Conservation (phyloP, 2,113 vertebrate genomes). For the Aythya baeri region DNA sequence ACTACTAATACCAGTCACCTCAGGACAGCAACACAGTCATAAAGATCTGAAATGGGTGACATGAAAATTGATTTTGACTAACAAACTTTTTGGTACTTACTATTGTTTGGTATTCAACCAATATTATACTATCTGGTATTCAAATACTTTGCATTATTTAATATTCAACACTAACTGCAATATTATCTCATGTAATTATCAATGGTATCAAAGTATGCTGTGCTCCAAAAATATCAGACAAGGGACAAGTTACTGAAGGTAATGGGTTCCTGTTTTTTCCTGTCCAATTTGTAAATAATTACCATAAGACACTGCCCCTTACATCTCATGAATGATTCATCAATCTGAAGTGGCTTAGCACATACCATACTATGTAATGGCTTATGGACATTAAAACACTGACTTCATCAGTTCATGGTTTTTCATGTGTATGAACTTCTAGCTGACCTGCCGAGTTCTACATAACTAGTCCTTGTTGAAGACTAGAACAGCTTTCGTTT, state of each 20-base stretch:
- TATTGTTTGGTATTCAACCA: not conserved
- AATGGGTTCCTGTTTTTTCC: not conserved
- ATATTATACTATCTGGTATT: not conserved
- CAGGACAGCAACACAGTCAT: not conserved
- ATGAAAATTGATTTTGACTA: not conserved
- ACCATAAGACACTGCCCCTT: not conserved
- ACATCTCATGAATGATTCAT: not conserved
- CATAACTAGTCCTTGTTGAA: not conserved
- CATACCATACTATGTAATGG: not conserved
- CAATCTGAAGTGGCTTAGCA: not conserved
- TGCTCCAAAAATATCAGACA: not conserved
- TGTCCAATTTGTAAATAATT: not conserved
- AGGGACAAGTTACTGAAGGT: not conserved
- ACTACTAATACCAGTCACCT: not conserved
- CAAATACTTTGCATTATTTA: not conserved
- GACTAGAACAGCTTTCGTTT: not conserved
- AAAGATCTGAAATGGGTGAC: not conserved
- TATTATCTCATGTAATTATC: not conserved
- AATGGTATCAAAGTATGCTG: not conserved
- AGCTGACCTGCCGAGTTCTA: not conserved
- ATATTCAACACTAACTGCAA: not conserved
- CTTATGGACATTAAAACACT: not conserved
- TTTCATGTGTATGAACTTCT: accelerated
- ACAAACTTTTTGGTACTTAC: not conserved
- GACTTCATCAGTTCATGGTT: not conserved